These are phyloP conservation scores for Botrylloides violaceus DNA, from an alignment of 23 tunicate genomes.

Conservation along the genomic window DNA sequence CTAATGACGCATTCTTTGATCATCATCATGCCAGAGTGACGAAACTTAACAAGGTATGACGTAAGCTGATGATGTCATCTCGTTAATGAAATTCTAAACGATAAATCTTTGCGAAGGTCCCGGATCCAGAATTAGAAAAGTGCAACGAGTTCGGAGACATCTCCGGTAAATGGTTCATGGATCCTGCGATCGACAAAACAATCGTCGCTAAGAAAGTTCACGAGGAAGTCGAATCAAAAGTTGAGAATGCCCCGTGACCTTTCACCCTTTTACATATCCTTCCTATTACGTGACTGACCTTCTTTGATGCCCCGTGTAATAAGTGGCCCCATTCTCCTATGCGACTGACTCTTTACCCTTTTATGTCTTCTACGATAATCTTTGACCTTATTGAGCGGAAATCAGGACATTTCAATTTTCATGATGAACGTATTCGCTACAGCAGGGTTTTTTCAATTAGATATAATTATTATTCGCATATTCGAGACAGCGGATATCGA, in stretches of 20 bases:
- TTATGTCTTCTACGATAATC: too few relatives aligned
- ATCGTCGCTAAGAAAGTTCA: slow-evolving; percentile 52
- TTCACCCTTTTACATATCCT: too few relatives aligned
- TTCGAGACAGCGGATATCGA: too few relatives aligned
- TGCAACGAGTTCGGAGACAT: slow-evolving; percentile 56
- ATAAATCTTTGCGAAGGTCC: slow-evolving; percentile 22
- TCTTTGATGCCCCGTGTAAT: too few relatives aligned
- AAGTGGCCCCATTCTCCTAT: too few relatives aligned
- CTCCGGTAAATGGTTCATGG: slow-evolving; percentile 80
- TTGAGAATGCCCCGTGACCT: slow-evolving; percentile 27
- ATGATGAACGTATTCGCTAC: too few relatives aligned
- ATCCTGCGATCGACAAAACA: slow-evolving; percentile 63
- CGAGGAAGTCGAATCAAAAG: slow-evolving; percentile 29
- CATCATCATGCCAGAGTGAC: slow-evolving; percentile 72
- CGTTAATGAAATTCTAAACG: neutral
- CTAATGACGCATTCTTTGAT: slow-evolving; percentile 52
- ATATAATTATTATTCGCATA: too few relatives aligned
- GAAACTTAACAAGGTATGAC: slow-evolving; percentile 35
- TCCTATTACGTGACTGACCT: too few relatives aligned
- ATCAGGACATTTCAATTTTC: too few relatives aligned
- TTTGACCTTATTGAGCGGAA: too few relatives aligned
- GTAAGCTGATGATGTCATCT: neutral
- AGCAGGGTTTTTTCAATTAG: too few relatives aligned
- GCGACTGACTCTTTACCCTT: too few relatives aligned
- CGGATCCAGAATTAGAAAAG: slow-evolving; percentile 36